Percentiles rank a stretch among this genome's conserved stretches.
Evolutionary conservation across 2,113 vertebrate genomes (phyloP).

Genomic region (Canis aureus): DNA sequence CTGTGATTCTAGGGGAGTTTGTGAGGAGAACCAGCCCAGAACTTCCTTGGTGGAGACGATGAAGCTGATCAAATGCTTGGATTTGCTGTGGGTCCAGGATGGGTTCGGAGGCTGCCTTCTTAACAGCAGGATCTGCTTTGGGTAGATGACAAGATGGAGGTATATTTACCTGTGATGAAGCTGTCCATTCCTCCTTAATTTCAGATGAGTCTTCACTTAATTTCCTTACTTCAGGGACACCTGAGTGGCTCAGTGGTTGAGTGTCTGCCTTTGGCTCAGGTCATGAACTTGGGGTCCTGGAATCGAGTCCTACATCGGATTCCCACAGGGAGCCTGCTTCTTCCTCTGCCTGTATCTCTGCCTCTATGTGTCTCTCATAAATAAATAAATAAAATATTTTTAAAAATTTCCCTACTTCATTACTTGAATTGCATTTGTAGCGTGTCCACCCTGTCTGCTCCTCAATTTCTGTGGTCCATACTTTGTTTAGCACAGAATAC

Average conservation of each 20-base stretch:
- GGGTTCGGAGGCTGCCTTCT: conserved; percentile 89
- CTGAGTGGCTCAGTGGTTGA: no score
- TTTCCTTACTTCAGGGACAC: conserved; percentile 75
- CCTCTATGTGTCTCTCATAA: no score
- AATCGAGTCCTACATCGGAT: no score
- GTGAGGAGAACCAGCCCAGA: conserved; percentile 94
- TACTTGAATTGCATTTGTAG: conserved; percentile 94
- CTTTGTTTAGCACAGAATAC: conserved; percentile 95
- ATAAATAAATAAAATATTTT: no score
- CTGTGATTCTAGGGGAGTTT: conserved; percentile 89
- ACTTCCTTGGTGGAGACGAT: conserved; percentile 93
- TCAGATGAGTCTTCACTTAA: conserved; percentile 85
- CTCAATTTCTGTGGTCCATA: conserved; percentile 85
- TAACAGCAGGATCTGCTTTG: not conserved
- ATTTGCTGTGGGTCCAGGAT: conserved; percentile 94
- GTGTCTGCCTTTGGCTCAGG: no score
- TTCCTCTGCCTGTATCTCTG: no score
- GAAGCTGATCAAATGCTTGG: conserved; percentile 95
- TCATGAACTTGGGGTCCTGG: no score
- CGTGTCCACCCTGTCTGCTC: conserved; percentile 92
- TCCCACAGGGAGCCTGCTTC: no score
- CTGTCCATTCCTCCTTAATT: conserved; percentile 81
- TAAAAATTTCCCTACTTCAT: conserved; percentile 82
- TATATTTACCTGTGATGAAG: conserved; percentile 91
- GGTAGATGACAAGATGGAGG: not conserved